These are phyloP conservation scores for Tragulus kanchil DNA, from an alignment of 2,113 vertebrate genomes.

Conservation along the genomic window DNA sequence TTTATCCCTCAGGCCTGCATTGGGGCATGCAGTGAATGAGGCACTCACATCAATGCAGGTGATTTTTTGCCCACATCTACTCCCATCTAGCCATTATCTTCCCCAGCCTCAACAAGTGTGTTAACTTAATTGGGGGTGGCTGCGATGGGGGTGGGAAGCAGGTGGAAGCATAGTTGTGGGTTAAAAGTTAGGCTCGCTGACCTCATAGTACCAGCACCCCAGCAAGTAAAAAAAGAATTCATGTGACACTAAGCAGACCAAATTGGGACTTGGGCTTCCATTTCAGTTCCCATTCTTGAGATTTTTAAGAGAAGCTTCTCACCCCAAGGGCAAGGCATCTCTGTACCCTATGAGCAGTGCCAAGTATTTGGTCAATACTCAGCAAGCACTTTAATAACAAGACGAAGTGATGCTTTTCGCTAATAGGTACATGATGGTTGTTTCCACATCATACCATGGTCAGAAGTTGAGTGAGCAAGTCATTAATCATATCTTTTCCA, in stretches of 20 bases:
- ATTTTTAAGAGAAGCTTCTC: conserved; percentile 54
- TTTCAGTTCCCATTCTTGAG: conserved; percentile 27
- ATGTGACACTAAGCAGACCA: conserved; percentile 19
- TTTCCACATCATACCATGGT: conserved; percentile 62
- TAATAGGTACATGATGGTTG: conserved; percentile 8
- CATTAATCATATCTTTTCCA: conserved; percentile 73
- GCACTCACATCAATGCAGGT: not conserved
- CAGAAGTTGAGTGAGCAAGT: conserved; percentile 64
- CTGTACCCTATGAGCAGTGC: not conserved
- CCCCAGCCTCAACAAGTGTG: not conserved
- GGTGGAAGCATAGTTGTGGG: not conserved
- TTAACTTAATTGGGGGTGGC: not conserved
- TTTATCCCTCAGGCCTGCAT: not conserved
- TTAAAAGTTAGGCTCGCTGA: conserved; percentile 41
- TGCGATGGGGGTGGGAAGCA: not conserved
- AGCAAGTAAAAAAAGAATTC: conserved; percentile 51
- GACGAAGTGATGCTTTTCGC: conserved; percentile 62
- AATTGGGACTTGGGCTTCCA: conserved; percentile 51
- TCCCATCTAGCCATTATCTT: not conserved
- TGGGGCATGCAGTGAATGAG: not conserved
- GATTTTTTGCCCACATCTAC: not conserved
- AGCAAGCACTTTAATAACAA: conserved; percentile 49
- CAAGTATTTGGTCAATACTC: conserved; percentile 55
- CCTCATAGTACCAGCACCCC: conserved; percentile 9
- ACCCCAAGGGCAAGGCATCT: conserved; percentile 28